Conservation (phyloP, 2,888 invertebrate genomes). For the Plebejus argus region DNA sequence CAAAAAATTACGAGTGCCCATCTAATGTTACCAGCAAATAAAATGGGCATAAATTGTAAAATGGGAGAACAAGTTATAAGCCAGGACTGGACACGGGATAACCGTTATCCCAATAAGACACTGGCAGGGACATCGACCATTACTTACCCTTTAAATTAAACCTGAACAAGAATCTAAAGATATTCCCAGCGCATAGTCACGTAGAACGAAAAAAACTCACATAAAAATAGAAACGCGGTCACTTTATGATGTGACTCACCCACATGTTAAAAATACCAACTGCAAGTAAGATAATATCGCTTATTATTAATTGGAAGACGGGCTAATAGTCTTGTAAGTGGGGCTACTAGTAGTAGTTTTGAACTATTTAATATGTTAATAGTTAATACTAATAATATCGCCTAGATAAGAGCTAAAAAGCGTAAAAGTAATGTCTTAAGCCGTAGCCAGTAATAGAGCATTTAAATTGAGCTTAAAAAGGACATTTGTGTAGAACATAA, state of each 20-base stretch:
- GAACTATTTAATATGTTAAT: slow-evolving; percentile 13
- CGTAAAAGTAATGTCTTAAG: neutral
- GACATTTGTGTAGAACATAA: neutral
- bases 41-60: slow-evolving; percentile 28
- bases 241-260: slow-evolving; percentile 38
- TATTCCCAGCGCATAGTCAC: slow-evolving; percentile 53
- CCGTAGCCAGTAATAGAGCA: neutral
- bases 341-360: slow-evolving; percentile 14
- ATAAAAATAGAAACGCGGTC: slow-evolving; percentile 39
- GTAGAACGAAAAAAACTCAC: slow-evolving; percentile 43
- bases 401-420: slow-evolving; percentile 19
- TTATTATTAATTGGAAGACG: slow-evolving; percentile 30
- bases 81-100: slow-evolving; percentile 8
- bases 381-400: slow-evolving; percentile 3
- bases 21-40: slow-evolving; percentile 27
- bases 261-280: slow-evolving; percentile 36
- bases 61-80: slow-evolving; percentile 17
- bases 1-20: slow-evolving; percentile 43
- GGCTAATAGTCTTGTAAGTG: slow-evolving; percentile 30
- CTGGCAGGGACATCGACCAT: slow-evolving; percentile 47
- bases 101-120: slow-evolving; percentile 57
- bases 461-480: neutral
- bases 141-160: slow-evolving; percentile 65
- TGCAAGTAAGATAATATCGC: slow-evolving; percentile 31
- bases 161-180: slow-evolving; percentile 50